A percentile compares a stretch with the other conserved stretches of the same genome.
phyloP scores from a whole-genome alignment of 2,797 vertebrate genomes.

The Sebastes miniatus region DNA sequence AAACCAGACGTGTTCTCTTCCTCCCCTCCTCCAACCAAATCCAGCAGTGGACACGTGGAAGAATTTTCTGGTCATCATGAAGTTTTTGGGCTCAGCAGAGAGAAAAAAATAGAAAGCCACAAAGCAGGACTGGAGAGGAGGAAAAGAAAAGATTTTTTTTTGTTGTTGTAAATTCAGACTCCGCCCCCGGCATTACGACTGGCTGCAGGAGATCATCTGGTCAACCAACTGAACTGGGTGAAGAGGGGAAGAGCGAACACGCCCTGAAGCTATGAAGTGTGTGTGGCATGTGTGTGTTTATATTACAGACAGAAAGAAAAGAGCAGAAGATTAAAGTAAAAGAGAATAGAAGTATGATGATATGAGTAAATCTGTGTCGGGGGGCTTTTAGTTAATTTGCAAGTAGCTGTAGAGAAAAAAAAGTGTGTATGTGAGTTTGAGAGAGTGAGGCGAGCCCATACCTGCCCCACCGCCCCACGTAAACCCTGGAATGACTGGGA shows the following conservation, averaged over 20 bases:
- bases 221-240: constrained; percentile 41
- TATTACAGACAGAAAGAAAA: constrained; percentile 1
- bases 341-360: neutral
- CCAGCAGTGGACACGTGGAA: constrained; percentile 78
- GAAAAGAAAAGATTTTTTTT: constrained; percentile 54
- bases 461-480: constrained; percentile 46
- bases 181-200: constrained; percentile 71
- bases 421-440: neutral
- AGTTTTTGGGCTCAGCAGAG: constrained; percentile 55
- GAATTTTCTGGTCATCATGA: constrained; percentile 67
- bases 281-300: constrained; percentile 50
- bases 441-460: constrained; percentile 52
- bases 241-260: constrained; percentile 49
- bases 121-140: constrained; percentile 37
- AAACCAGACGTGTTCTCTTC: constrained; percentile 42
- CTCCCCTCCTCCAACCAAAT: constrained; percentile 56
- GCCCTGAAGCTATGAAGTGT: constrained; percentile 57
- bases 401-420: neutral
- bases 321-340: neutral
- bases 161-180: constrained; percentile 25
- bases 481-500: constrained; percentile 51
- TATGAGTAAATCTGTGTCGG: neutral
- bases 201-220: constrained; percentile 65
- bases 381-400: neutral
- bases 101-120: constrained; percentile 6